Conservation (phyloP, 2,797 vertebrate genomes). For the Chiroxiphia lanceolata region DNA sequence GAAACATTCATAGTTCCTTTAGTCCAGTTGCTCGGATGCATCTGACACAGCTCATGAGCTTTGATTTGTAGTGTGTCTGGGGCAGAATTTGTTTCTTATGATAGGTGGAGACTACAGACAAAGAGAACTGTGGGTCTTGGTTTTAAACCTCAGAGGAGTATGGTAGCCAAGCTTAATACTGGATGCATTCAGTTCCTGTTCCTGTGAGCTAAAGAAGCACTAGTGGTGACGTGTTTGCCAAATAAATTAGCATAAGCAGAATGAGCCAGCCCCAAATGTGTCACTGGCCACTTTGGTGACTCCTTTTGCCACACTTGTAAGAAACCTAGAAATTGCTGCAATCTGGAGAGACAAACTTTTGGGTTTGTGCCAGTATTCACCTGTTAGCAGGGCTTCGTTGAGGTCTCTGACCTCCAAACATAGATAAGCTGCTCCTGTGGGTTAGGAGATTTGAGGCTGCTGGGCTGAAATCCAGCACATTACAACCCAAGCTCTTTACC, state of each 20-base stretch:
- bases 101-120: not conserved
- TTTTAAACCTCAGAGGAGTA: not conserved
- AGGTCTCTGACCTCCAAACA: constrained; percentile 47
- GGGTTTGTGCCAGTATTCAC: not conserved
- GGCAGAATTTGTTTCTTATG: not conserved
- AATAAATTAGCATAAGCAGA: not conserved
- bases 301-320: not conserved
- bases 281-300: not conserved
- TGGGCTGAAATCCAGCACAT: constrained; percentile 17
- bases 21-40: not conserved
- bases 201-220: not conserved
- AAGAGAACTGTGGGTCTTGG: not conserved
- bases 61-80: not conserved
- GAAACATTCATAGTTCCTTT: not conserved
- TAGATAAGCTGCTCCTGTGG: constrained; percentile 34
- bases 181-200: not conserved
- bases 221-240: rapidly evolving
- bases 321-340: not conserved
- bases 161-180: not conserved
- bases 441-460: constrained; percentile 52
- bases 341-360: not conserved
- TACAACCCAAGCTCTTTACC: constrained; percentile 61
- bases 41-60: not conserved
- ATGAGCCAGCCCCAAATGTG: not conserved
- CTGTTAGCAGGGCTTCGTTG: not conserved